Conservation (phyloP, 23 tunicate species). For the Diplosoma virens region DNA sequence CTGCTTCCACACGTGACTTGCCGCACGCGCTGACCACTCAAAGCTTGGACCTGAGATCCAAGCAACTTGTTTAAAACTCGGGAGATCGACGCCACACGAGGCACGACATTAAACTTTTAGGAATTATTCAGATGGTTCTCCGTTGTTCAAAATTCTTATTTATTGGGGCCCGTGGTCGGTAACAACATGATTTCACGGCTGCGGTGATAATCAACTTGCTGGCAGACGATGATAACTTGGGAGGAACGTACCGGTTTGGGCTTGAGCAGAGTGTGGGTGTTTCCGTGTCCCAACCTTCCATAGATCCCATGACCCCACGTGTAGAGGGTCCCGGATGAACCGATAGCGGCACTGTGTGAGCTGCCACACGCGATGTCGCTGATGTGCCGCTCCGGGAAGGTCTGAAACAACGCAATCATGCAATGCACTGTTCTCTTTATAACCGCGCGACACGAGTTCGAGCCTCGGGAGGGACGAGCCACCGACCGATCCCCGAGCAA, state of each 20-base stretch:
- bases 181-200: no score
- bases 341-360: constrained; percentile 81
- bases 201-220: no score
- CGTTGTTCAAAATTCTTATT: no score
- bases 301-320: constrained; percentile 94
- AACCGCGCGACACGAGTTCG: no score
- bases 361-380: constrained; percentile 77
- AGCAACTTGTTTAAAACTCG: no score
- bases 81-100: no score
- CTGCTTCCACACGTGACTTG: constrained; percentile 83
- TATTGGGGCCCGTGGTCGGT: no score
- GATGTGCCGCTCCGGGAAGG: constrained; percentile 42
- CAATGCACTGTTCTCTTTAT: not conserved
- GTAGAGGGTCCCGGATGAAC: constrained; percentile 53
- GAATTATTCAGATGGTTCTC: no score
- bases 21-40: constrained; percentile 40
- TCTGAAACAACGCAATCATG: constrained; percentile 25
- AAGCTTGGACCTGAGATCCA: constrained; percentile 59
- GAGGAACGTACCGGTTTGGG: constrained; percentile 62
- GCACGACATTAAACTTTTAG: no score
- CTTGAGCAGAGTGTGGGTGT: constrained; percentile 63
- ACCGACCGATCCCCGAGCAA: no score
- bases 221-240: no score
- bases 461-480: no score
- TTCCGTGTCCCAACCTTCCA: constrained; percentile 90